phyloP scores from a whole-genome alignment of 2,797 vertebrate species.

The Hylomyscus alleni region DNA sequence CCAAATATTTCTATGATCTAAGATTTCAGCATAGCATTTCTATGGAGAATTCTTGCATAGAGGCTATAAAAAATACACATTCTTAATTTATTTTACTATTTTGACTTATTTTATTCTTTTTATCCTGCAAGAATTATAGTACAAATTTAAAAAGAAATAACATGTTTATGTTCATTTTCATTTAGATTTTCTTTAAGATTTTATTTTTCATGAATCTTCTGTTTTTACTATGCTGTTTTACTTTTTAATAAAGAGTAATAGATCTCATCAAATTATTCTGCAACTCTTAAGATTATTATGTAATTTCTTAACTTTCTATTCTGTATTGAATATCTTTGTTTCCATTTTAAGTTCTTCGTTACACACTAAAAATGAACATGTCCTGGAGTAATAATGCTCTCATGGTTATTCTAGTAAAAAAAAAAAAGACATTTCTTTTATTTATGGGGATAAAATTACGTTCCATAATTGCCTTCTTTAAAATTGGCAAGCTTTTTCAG shows the following conservation, averaged over 20 bases:
- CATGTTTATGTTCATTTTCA: neutral
- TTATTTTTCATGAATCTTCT: neutral
- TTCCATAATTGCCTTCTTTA: neutral
- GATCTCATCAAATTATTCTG: neutral
- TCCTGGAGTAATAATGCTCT: neutral
- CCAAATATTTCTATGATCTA: neutral
- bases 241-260: neutral
- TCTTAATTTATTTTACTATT: neutral
- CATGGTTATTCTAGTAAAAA: neutral
- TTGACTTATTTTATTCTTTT: neutral
- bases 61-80: neutral
- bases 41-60: neutral
- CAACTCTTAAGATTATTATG: neutral
- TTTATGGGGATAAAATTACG: neutral
- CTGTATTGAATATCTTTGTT: neutral
- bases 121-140: neutral
- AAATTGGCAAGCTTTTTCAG: neutral
- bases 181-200: neutral
- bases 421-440: neutral
- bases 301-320: constrained; percentile 7
- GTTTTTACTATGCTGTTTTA: neutral
- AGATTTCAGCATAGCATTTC: neutral
- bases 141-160: neutral
- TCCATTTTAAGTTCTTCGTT: constrained; percentile 15
- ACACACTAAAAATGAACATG: neutral